Evolutionary conservation across 2,797 vertebrate genomes (phyloP).

Genomic region (Manis crassicaudata): DNA sequence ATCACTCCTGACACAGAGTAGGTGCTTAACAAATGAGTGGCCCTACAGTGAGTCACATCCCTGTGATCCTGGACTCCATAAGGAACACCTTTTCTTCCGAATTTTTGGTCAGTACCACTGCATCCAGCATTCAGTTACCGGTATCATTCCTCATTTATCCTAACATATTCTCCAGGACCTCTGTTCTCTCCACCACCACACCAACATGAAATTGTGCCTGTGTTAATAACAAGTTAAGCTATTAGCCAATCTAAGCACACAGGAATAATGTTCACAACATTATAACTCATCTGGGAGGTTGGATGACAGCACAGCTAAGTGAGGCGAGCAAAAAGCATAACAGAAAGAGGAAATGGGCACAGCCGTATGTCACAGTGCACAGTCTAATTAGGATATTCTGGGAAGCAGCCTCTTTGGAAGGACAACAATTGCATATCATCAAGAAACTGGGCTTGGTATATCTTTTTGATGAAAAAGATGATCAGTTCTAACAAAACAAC

Average conservation of each 20-base stretch:
- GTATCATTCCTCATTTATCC: not conserved
- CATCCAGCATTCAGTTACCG: not conserved
- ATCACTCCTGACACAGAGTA: not conserved
- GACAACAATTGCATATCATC: not conserved
- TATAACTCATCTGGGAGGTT: not conserved
- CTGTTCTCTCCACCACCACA: not conserved
- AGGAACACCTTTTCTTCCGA: not conserved
- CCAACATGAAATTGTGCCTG: not conserved
- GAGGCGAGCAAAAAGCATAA: not conserved
- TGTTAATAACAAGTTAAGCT: constrained; percentile 27
- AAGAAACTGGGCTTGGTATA: not conserved
- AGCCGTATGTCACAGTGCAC: not conserved
- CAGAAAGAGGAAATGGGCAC: not conserved
- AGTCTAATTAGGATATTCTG: constrained; percentile 1
- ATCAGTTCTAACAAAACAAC: not conserved
- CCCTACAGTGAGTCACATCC: not conserved
- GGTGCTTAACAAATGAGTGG: not conserved
- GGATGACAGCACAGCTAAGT: not conserved
- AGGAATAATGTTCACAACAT: not conserved
- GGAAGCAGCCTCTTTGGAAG: not conserved
- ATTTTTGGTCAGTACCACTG: not conserved
- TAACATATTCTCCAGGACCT: not conserved
- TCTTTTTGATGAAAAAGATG: not conserved
- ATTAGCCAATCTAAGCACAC: not conserved
- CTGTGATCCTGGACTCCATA: not conserved